Percentiles rank a stretch among this genome's conserved stretches.
phyloP scores from a whole-genome alignment of 23 tunicate genomes.

The Botrylloides violaceus region DNA sequence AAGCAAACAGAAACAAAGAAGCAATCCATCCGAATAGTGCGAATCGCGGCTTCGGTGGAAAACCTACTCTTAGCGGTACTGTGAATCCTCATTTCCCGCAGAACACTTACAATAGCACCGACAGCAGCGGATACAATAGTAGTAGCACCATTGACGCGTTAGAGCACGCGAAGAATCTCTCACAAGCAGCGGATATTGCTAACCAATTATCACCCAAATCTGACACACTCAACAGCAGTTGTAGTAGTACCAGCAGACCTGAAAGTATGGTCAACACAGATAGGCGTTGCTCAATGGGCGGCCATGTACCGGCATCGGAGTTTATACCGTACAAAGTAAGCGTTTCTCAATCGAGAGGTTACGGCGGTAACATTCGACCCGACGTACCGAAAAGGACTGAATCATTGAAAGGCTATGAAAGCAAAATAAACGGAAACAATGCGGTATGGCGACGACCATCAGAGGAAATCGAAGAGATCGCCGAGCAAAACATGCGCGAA shows the following conservation, averaged over 20 bases:
- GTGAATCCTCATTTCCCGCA: constrained; percentile 38
- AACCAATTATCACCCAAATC: not conserved
- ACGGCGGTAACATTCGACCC: constrained; percentile 26
- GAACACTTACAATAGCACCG: constrained; percentile 86
- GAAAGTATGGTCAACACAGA: constrained; percentile 19
- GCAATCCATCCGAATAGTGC: not conserved
- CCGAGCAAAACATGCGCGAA: constrained; percentile 17
- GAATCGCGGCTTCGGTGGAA: not conserved
- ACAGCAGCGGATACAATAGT: constrained; percentile 94
- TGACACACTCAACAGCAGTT: constrained; percentile 21
- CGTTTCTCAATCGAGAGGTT: constrained; percentile 10
- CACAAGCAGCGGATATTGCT: constrained; percentile 7
- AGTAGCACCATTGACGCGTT: constrained; percentile 77
- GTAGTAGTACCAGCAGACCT: constrained; percentile 9
- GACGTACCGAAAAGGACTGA: constrained; percentile 38
- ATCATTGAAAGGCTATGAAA: constrained; percentile 13
- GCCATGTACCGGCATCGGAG: constrained; percentile 43
- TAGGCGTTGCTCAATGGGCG: constrained; percentile 28
- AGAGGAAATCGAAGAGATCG: constrained; percentile 7
- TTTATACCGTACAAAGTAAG: constrained; percentile 25
- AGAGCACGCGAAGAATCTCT: constrained; percentile 30
- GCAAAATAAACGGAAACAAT: not conserved
- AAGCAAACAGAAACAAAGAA: constrained; percentile 15
- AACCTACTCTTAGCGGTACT: constrained; percentile 49
- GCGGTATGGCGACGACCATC: constrained; percentile 21